phyloP scores from a whole-genome alignment of 2,888 invertebrate species.

The Camptogramma bilineatum region DNA sequence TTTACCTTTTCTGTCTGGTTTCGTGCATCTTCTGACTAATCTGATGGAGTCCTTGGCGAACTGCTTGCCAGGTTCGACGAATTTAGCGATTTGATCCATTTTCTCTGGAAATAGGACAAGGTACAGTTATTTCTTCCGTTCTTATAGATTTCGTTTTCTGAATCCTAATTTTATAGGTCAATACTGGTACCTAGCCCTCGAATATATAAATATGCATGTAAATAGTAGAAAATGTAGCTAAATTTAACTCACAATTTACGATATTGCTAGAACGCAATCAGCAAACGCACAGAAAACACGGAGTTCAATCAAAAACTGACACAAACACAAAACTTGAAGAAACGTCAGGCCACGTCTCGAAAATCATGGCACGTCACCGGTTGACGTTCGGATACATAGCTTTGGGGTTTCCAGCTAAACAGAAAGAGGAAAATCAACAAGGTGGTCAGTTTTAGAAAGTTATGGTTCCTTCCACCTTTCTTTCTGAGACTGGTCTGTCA shows the following conservation, averaged over 20 bases:
- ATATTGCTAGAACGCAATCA: slow-evolving; percentile 38
- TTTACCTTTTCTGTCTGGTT: slow-evolving; percentile 98
- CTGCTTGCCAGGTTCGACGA: slow-evolving; percentile 97
- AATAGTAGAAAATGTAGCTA: not conserved
- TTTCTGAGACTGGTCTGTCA: not conserved
- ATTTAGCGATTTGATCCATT: slow-evolving; percentile 99
- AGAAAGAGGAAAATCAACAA: not conserved
- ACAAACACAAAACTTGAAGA: slow-evolving; percentile 44
- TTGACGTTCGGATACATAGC: slow-evolving; percentile 55
- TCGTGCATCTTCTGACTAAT: slow-evolving; percentile 99
- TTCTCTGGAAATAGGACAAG: slow-evolving; percentile 64
- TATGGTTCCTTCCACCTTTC: not conserved
- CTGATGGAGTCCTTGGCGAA: slow-evolving; percentile 99
- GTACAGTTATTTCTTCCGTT: slow-evolving; percentile 14
- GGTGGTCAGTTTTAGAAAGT: not conserved
- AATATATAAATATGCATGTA: not conserved
- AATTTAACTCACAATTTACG: slow-evolving; percentile 21
- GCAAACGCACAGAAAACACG: slow-evolving; percentile 39
- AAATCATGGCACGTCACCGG: slow-evolving; percentile 75
- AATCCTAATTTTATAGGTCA: not conserved
- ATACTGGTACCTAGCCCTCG: not conserved
- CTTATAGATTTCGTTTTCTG: not conserved
- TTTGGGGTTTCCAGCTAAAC: slow-evolving; percentile 13
- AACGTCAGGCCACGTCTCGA: slow-evolving; percentile 82
- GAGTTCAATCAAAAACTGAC: slow-evolving; percentile 46